Evolutionary conservation across 2,797 vertebrate species (phyloP).

Genomic region (Cuculus canorus): DNA sequence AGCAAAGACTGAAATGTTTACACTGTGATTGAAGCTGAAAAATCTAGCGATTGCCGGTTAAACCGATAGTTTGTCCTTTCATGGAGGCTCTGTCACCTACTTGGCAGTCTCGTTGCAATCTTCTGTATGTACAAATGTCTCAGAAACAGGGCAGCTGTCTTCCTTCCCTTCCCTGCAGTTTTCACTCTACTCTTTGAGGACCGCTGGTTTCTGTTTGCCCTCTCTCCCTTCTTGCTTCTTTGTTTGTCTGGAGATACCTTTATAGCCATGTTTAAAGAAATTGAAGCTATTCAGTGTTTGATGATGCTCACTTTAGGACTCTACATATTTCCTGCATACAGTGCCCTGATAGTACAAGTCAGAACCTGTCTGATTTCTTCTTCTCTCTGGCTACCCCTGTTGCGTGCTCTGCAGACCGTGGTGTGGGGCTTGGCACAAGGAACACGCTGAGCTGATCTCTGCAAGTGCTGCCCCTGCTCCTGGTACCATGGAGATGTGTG

Average conservation of each 20-base stretch:
- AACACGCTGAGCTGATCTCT: rapidly evolving
- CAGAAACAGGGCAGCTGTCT: not conserved
- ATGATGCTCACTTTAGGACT: not conserved
- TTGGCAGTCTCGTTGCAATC: not conserved
- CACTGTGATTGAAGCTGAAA: not conserved
- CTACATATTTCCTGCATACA: not conserved
- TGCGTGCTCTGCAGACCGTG: not conserved
- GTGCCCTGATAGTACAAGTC: not conserved
- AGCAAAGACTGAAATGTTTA: not conserved
- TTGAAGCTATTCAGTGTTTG: rapidly evolving
- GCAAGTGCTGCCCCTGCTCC: rapidly evolving
- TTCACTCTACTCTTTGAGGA: not conserved
- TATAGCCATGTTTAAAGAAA: not conserved
- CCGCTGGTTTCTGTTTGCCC: not conserved
- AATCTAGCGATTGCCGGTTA: not conserved
- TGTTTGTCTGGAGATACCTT: not conserved
- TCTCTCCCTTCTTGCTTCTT: not conserved
- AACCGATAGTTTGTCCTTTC: not conserved
- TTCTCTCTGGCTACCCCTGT: not conserved
- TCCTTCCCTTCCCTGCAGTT: not conserved
- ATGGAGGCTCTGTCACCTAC: not conserved
- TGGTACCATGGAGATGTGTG: rapidly evolving
- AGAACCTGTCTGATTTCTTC: not conserved
- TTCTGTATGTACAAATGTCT: not conserved
- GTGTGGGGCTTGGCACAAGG: not conserved